Evolutionary conservation across 2,797 vertebrate genomes (phyloP), one percentile per base, ranked within the genome.

Genomic region (Notolepis coatsorum): DNA sequence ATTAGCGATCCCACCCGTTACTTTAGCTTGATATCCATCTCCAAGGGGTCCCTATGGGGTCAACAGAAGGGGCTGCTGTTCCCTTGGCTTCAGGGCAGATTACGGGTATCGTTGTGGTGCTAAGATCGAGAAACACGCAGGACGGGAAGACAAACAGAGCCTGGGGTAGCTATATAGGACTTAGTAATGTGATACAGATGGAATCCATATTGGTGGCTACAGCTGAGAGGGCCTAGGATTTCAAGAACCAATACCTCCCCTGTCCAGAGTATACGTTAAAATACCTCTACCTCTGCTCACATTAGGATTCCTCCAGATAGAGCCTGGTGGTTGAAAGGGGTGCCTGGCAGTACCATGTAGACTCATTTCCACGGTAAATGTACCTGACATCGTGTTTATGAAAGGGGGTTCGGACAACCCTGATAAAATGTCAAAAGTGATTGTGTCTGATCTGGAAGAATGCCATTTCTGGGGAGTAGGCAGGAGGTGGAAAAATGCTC

Each of bases 181-280:
- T 66, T 67, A 59, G 73, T 82, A 88, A 87, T 72, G 57, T 42
- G 77, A 87, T 70, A 74, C 71, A 68, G 64, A 75, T 76, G 65
- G 76, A 79, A 77, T 88, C 73, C 67, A 72, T 57, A 66, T 49
- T 57, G 54, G 30, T 42, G 55, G 39, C 48, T 62, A 35, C 7
- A 35, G 46, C 66, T 51, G 65, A 71, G 52, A 65, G 41, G 18
- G 21, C 37, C 47, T 68, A 27, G 20, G 63, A 66, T 61, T 57
- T 53, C 7, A 51, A 55, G 54, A 58, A 53, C 45, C 10, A 1
- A 38, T 37, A 55, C 46, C 48, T 65, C 48, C 37, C 47, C 39
- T 1, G 42, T 37, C 30, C 9, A 43, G 56, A 53, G 59, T 53
- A n/a, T n/a, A 49, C 70, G 68, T 61, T 35, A 33, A 65, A 65